phyloP scores from a whole-genome alignment of 2,888 invertebrate species.

The Agrochola lychnidis region DNA sequence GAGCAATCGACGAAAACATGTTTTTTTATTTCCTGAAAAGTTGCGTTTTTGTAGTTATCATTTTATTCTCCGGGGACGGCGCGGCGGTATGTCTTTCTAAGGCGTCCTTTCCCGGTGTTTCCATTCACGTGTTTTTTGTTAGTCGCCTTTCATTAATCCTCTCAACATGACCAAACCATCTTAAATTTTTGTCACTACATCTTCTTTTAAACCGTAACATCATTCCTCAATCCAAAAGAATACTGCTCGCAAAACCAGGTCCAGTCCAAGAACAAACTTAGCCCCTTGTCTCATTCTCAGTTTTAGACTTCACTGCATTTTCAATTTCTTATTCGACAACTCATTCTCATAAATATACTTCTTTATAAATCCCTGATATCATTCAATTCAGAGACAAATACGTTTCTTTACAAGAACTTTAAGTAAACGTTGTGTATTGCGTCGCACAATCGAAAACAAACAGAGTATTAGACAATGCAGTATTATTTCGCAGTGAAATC shows the following conservation, averaged over 20 bases:
- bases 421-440: neutral
- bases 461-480: neutral
- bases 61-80: too few relatives aligned
- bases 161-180: neutral
- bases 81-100: neutral
- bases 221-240: neutral
- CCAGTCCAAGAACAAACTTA: neutral
- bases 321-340: neutral
- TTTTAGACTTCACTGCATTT: neutral
- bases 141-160: neutral
- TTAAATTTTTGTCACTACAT: neutral
- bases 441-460: neutral
- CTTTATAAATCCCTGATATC: constrained; percentile 3
- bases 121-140: neutral
- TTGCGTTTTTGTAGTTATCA: too few relatives aligned
- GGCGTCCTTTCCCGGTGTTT: neutral
- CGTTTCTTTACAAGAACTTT: neutral
- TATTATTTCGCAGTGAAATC: neutral
- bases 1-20: too few relatives aligned
- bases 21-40: too few relatives aligned
- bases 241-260: neutral
- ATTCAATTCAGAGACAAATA: neutral
- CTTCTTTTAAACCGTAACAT: neutral
- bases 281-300: neutral
- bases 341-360: neutral